Conservation (phyloP, 2,113 vertebrate genomes). For the Megalops atlanticus region DNA sequence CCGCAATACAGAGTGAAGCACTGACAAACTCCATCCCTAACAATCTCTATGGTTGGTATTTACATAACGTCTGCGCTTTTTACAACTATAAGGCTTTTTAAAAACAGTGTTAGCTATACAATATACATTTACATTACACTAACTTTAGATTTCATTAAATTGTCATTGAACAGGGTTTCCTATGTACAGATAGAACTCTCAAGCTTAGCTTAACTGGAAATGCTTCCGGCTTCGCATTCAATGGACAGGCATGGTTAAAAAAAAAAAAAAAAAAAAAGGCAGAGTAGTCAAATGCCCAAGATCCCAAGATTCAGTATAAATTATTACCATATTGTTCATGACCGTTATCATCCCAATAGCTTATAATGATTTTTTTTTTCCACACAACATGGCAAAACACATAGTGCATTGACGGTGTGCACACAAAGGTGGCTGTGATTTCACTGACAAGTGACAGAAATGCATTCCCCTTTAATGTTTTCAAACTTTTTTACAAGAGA, state of each 20-base stretch:
- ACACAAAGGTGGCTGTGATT: conserved; percentile 23
- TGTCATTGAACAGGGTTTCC: conserved; percentile 53
- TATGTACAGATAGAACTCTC: conserved; percentile 70
- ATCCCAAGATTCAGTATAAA: conserved; percentile 65
- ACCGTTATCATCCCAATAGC: conserved; percentile 32
- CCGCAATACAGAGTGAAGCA: conserved; percentile 34
- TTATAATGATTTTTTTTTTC: conserved; percentile 46
- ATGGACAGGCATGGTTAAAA: conserved; percentile 60
- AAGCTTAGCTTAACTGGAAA: conserved; percentile 56
- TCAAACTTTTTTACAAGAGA: conserved; percentile 24
- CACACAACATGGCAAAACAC: conserved; percentile 45
- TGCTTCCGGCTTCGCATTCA: conserved; percentile 57
- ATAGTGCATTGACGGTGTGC: conserved; percentile 31
- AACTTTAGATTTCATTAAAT: conserved; percentile 53
- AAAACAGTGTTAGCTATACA: conserved; percentile 78
- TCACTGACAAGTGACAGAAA: conserved; percentile 31
- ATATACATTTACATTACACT: conserved; percentile 66
- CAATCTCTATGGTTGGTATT: conserved; percentile 68
- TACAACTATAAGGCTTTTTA: conserved; percentile 75
- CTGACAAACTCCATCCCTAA: conserved; percentile 62
- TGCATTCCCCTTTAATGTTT: conserved; percentile 34
- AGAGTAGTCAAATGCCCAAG: conserved; percentile 60
- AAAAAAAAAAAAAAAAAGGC: too few species aligned
- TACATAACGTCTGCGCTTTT: conserved; percentile 69
- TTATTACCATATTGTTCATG: conserved; percentile 33